Percentiles rank a stretch among this genome's conserved stretches.
phyloP scores from a whole-genome alignment of 2,888 invertebrate species.

The Tetranychus piercei region DNA sequence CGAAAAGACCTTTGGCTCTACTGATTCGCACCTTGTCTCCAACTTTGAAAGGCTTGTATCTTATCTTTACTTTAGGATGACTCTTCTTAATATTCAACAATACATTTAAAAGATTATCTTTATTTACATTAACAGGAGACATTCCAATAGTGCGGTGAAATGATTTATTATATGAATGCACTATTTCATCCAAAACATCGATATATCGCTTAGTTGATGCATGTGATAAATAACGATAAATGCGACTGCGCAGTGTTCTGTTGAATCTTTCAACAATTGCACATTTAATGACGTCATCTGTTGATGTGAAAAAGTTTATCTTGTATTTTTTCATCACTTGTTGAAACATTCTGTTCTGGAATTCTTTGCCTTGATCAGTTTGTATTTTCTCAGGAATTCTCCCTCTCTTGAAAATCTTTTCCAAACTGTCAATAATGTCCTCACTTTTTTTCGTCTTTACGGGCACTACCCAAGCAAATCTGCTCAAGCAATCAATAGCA shows the following conservation, averaged over 20 bases:
- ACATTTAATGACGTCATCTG: conserved; percentile 21
- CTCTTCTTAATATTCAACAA: neutral
- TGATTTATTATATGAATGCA: neutral
- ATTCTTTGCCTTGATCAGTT: neutral
- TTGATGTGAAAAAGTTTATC: conserved; percentile 24
- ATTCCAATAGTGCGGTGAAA: neutral
- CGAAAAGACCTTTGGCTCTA: neutral
- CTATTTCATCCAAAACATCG: neutral
- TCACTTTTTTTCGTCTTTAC: too few relatives aligned
- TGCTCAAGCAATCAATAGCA: too few relatives aligned
- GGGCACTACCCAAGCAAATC: too few relatives aligned
- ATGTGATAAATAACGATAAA: neutral
- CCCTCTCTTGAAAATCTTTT: too few relatives aligned
- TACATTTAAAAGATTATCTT: neutral
- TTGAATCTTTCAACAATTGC: neutral
- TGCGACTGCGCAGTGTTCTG: neutral
- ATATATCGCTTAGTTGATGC: neutral
- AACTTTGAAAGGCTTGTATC: neutral
- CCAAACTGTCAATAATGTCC: too few relatives aligned
- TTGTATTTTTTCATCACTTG: neutral
- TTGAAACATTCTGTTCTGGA: conserved; percentile 10
- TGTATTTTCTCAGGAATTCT: neutral
- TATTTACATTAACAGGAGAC: neutral
- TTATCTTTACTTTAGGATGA: too few relatives aligned
- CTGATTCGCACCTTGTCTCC: neutral